Base-by-base conservation (phyloP, 2,797 vertebrate species). In the Iguana delicatissima region DNA sequence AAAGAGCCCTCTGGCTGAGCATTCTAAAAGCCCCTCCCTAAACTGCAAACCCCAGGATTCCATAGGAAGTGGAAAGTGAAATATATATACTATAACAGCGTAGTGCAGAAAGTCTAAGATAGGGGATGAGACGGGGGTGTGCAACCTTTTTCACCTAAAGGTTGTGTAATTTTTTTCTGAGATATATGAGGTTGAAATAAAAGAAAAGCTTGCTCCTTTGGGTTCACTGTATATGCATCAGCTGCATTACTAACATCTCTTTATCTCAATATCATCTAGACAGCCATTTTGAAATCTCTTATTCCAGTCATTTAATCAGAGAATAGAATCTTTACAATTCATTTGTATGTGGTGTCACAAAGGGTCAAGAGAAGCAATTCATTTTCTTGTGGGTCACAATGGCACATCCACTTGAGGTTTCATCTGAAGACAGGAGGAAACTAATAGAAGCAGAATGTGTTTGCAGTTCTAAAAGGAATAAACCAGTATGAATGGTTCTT, bases 391-490 rank as follows among this genome's bases (percentile, higher is more conserved):
- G 73, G 20, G 77, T 90, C 89, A 72, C 42, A 69, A 46, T 42
- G 86, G 55, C 89, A 50, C 18, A 1, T 89, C 90, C 81, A 82
- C 59, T 29, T 55, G 52, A 92, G 69, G 81, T 86, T 85, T 89
- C 77, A 32, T 82, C 10, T 4, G 73, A 90, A 86, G 57, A 20
- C 18, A 76, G 50, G 55, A 57, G 13, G 13, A 73, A 86, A 86
- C 29, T 50, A 81, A 62, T 81, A 52, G 46, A 86, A 24, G 72
- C 55, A 86, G 9, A 5, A 93, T 83, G 18, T 86, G 83, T 74
- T 88, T 91, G 73, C 1, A 89, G 88, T 29, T 81, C 1, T 91
- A 80, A 89, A 13, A 84, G 87, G 29, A 87, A 89, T 62, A 52
- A 59, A n/a, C 46, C 55, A 83, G 6, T 89, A 86, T 26, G 89